Evolutionary conservation across 1,140 invertebrate genomes (phyloP), one percentile per base, ranked within the genome.

Genomic region (Pinna nobilis): DNA sequence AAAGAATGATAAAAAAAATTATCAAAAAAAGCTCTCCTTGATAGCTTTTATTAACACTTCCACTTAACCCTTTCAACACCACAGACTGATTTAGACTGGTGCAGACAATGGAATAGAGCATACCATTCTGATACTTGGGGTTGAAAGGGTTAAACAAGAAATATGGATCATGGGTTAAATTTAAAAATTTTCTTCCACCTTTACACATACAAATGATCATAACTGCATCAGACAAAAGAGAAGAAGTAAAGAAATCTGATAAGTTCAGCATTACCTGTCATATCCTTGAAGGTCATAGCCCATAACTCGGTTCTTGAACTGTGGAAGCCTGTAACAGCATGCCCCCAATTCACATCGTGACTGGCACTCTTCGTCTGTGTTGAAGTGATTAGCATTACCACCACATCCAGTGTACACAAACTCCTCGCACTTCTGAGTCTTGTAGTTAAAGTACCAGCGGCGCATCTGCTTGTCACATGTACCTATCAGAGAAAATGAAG

Each of bases 321-420:
- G 13, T 2, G 81, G 81, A 59, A 73, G 61, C 32, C 84, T 72
- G 44, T 74, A 79, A 61, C 84, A 86, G 64, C 84, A 86, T 28
- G 84, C 76, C 2, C 84, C 83, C 32, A 79, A 61, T 5, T 78
- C 64, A 75, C 84, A 86, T 15, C 63, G 63, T 2, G 67, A 44
- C 75, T 84, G 76, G 66, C 84, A 86, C 0, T 66, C 78, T 18
- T 74, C 59, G 20, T 76, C 70, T 4, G 80, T 76, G 1, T 74
- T 55, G 70, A 90, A 90, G 73, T 88, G 88, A 70, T 90, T 89
- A 44, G 84, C 77, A 67, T 89, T 89, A 32, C 88, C 88, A 20
- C 76, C 71, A 68, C 87, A 84, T 47, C 88, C 88, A 20, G 81
- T 78, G 71, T 88, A 89, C 9, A 81, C 78, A 70, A 90, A 90